Conservation (phyloP, 2,113 vertebrate species). For the Phycodurus eques region DNA sequence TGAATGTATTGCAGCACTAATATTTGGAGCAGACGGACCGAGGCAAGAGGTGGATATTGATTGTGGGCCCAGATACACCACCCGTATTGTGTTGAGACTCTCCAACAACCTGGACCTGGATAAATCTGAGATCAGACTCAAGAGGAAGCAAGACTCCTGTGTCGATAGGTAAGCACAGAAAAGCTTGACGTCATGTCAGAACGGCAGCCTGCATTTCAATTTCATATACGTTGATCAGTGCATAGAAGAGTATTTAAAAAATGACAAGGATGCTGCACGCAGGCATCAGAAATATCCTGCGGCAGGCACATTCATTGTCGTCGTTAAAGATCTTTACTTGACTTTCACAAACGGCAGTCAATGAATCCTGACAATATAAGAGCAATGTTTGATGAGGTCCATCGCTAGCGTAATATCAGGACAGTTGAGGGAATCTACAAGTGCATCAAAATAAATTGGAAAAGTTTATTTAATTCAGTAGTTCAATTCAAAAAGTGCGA, state of each 20-base stretch:
- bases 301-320: not conserved
- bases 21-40: not conserved
- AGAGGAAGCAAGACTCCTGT: not conserved
- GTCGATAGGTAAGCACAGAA: conserved; percentile 19
- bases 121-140: not conserved
- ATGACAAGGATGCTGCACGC: not conserved
- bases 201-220: not conserved
- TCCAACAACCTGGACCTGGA: not conserved
- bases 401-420: no score
- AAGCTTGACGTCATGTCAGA: not conserved
- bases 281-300: not conserved
- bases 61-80: conserved; percentile 23
- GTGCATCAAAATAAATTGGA: no score
- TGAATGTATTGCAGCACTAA: conserved; percentile 38
- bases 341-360: not conserved
- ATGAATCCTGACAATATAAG: not conserved
- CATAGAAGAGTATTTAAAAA: not conserved
- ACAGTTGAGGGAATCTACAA: no score
- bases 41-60: conserved; percentile 1
- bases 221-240: not conserved
- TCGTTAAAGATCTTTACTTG: not conserved
- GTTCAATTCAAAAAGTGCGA: not conserved
- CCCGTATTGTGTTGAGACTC: conserved; percentile 25
- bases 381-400: no score
- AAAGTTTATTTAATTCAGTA: no score